These are phyloP conservation scores for Drosophila busckii DNA, from an alignment of 1,140 invertebrate genomes.

Conservation along the genomic window DNA sequence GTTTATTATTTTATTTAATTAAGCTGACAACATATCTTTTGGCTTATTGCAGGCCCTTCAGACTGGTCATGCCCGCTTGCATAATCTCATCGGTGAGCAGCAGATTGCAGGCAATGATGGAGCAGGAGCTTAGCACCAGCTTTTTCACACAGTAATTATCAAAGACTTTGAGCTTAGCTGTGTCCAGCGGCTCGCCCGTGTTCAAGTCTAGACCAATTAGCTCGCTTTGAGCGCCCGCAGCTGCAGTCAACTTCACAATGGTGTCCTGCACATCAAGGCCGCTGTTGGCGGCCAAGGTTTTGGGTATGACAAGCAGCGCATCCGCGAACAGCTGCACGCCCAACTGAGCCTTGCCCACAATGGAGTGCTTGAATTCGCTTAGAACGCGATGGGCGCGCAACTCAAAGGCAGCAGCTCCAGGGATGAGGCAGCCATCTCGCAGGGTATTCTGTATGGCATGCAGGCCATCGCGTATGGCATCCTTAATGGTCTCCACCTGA, in stretches of 20 bases:
- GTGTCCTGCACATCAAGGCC: constrained; percentile 96
- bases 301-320: constrained; percentile 96
- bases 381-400: constrained; percentile 91
- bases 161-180: constrained; percentile 90
- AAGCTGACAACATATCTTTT: too few relatives aligned
- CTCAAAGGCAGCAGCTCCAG: constrained; percentile 98
- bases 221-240: constrained; percentile 79
- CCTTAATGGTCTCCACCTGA: constrained; percentile 95
- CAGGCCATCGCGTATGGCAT: constrained; percentile 97
- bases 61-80: constrained; percentile 94
- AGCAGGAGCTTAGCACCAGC: constrained; percentile 97
- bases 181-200: constrained; percentile 89
- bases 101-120: constrained; percentile 97
- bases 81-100: constrained; percentile 99
- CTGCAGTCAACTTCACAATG: constrained; percentile 94
- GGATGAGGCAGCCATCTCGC: constrained; percentile 91
- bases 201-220: constrained; percentile 92
- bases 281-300: constrained; percentile 94
- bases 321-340: constrained; percentile 97
- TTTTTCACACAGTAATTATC: constrained; percentile 98
- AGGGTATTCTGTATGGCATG: constrained; percentile 97
- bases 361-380: constrained; percentile 88
- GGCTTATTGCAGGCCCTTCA: neutral
- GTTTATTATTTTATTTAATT: too few relatives aligned
- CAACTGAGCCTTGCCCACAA: constrained; percentile 93